These are phyloP conservation scores for Taenioides sp. DNA, from an alignment of 2,797 vertebrate species.

Conservation along the genomic window DNA sequence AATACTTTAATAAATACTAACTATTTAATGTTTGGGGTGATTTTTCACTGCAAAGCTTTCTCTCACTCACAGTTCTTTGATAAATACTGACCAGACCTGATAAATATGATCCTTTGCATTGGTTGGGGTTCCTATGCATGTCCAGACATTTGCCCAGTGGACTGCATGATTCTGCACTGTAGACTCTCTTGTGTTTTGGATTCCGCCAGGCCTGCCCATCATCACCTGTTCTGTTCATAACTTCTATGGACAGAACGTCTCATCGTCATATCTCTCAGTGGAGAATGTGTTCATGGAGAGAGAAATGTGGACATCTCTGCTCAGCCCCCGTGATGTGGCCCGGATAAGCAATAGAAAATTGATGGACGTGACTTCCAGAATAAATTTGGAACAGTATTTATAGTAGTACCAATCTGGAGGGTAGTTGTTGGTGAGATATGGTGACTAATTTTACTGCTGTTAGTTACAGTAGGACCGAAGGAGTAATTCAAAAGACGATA, in stretches of 20 bases:
- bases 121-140: not conserved
- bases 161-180: not conserved
- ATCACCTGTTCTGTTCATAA: not conserved
- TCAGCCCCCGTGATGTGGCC: not conserved
- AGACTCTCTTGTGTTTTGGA: not conserved
- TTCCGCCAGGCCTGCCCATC: not conserved
- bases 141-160: not conserved
- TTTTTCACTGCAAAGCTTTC: too few relatives aligned
- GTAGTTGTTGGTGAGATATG: not conserved
- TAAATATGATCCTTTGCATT: not conserved
- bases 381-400: not conserved
- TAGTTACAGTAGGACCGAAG: not conserved
- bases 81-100: too few relatives aligned
- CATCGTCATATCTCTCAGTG: not conserved
- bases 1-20: not conserved
- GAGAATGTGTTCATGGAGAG: not conserved
- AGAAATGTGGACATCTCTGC: not conserved
- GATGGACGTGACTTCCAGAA: not conserved
- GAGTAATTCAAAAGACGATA: not conserved
- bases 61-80: too few relatives aligned
- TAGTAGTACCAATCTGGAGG: not conserved
- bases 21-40: not conserved
- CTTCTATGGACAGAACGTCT: not conserved
- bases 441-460: not conserved
- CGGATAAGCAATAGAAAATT: not conserved